Conservation (phyloP, 2,888 invertebrate genomes). For the Ditylenchus weischeri region DNA sequence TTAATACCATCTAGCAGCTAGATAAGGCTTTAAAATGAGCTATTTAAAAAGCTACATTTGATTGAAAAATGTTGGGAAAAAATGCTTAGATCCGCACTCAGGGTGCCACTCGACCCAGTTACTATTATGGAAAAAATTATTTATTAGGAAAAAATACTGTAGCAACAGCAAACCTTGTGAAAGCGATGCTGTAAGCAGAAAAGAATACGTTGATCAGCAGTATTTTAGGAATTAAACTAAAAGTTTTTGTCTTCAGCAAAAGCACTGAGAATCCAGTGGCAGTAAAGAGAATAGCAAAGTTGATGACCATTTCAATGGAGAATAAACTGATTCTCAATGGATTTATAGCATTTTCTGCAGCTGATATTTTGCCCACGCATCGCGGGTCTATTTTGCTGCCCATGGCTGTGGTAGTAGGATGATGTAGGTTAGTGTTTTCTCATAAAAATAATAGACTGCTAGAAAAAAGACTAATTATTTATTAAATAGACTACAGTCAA, state of each 20-base stretch:
- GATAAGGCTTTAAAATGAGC: too few relatives aligned
- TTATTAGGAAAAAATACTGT: neutral
- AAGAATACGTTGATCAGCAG: constrained; percentile 2
- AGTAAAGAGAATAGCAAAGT: neutral
- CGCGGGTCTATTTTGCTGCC: constrained; percentile 1
- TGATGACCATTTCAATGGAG: neutral
- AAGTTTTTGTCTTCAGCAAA: neutral
- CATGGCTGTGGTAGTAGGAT: too few relatives aligned
- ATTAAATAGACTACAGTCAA: too few relatives aligned
- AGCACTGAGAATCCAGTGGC: neutral
- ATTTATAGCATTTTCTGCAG: constrained; percentile 1
- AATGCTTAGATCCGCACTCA: too few relatives aligned
- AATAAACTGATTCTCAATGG: neutral
- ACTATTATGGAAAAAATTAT: too few relatives aligned
- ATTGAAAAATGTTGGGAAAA: too few relatives aligned
- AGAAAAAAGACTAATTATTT: too few relatives aligned
- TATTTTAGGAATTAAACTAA: neutral
- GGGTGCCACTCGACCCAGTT: too few relatives aligned
- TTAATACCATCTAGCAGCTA: too few relatives aligned
- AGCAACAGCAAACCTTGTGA: neutral
- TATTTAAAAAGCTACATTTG: too few relatives aligned
- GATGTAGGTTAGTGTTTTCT: too few relatives aligned
- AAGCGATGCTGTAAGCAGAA: constrained; percentile 1
- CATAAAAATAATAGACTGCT: too few relatives aligned
- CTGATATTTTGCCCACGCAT: neutral